Evolutionary conservation across 1,140 invertebrate genomes (phyloP).

Genomic region (Orussus abietinus): DNA sequence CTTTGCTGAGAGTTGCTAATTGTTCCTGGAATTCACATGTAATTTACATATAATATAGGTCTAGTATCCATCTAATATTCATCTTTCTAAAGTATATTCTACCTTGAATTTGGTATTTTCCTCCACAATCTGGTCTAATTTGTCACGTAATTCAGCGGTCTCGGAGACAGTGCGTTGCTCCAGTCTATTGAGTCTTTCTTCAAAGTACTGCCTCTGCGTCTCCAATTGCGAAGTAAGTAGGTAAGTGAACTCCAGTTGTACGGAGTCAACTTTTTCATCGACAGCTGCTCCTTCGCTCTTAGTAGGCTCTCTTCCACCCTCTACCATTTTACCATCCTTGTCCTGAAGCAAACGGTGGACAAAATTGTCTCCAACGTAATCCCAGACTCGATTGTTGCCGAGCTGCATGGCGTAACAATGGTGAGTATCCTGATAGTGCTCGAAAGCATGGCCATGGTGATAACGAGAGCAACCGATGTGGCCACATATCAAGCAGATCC

Average conservation of each 20-base stretch:
- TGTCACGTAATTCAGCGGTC: conserved; percentile 54
- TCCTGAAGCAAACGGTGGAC: conserved; percentile 95
- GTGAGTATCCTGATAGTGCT: conserved; percentile 90
- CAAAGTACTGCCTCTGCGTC: conserved; percentile 89
- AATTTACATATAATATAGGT: too few relatives aligned
- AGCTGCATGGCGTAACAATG: conserved; percentile 97
- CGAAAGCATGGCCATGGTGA: conserved; percentile 67
- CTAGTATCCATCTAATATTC: too few relatives aligned
- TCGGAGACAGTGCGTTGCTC: conserved; percentile 56
- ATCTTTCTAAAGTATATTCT: conserved; percentile 12
- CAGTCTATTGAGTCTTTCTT: conserved; percentile 71
- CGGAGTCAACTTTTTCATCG: conserved; percentile 88
- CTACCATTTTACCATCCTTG: conserved; percentile 96
- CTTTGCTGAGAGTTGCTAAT: conserved; percentile 54
- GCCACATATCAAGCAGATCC: conserved; percentile 99
- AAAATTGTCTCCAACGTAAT: conserved; percentile 95
- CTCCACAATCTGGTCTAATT: conserved; percentile 44
- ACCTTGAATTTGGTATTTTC: conserved; percentile 49
- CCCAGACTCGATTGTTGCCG: conserved; percentile 96
- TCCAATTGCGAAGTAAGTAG: conserved; percentile 95
- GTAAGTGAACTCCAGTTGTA: conserved; percentile 95
- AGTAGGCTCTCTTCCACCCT: conserved; percentile 51
- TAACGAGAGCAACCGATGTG: conserved; percentile 88
- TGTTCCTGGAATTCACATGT: conserved; percentile 48
- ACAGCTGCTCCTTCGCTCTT: conserved; percentile 47